phyloP scores from a whole-genome alignment of 2,888 invertebrate genomes.

The Clanis bilineata region DNA sequence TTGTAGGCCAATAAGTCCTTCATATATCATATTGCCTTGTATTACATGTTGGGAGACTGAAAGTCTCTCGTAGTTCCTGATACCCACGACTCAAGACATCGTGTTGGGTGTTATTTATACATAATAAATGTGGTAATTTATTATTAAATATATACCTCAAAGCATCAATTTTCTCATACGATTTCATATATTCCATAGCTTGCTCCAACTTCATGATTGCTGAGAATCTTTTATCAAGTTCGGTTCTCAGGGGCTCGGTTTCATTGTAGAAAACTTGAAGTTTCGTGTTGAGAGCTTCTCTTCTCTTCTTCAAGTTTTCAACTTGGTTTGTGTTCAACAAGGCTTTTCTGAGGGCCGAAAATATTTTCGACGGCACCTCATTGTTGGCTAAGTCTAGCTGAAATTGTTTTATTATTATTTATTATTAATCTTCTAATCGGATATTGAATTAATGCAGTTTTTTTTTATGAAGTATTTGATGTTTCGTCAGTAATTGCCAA shows the following conservation, averaged over 20 bases:
- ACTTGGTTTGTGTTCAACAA: conserved; percentile 79
- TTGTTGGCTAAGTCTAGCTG: conserved; percentile 84
- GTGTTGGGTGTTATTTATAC: neutral
- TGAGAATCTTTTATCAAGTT: conserved; percentile 68
- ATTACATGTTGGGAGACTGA: no score
- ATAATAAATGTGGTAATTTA: neutral
- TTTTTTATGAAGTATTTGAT: no score
- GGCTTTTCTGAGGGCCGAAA: conserved; percentile 84
- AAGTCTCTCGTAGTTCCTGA: no score
- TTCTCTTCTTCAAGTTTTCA: conserved; percentile 70
- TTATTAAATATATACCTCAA: conserved; percentile 79
- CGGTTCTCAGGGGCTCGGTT: conserved; percentile 65
- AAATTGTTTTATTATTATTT: conserved; percentile 25
- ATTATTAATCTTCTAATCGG: no score
- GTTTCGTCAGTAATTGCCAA: no score
- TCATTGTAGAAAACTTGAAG: conserved; percentile 62
- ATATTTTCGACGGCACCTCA: conserved; percentile 84
- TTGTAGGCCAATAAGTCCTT: no score
- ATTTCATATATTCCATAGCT: conserved; percentile 85
- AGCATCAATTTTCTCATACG: conserved; percentile 87
- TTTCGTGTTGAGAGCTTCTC: conserved; percentile 63
- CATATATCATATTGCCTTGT: no score
- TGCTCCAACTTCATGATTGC: conserved; percentile 80
- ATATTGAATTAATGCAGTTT: no score
- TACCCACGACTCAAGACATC: no score